Base-by-base conservation (phyloP, 2,888 invertebrate species). In the Lochmaea crataegi region DNA sequence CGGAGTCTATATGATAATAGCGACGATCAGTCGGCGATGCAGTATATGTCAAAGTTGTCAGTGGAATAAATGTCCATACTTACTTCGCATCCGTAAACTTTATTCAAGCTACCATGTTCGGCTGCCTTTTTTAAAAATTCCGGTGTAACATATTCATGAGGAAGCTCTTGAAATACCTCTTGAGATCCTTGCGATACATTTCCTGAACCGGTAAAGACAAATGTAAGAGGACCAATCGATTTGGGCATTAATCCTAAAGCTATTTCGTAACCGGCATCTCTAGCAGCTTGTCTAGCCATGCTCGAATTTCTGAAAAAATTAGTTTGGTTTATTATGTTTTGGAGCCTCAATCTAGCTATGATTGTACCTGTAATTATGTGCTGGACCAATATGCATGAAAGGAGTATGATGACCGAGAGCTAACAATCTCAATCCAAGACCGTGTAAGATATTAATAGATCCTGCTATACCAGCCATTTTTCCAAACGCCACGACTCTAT, bases 231-330 rank as follows among this genome's bases (percentile, higher is more conserved):
- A 2, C 99, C 99, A 65, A 99, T 92, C 0, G 99, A 99, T 86
- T 96, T 95, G 1, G 99, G 99, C 97, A 99, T 96, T 89, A 96
- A 93, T 4, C 93, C 89, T 74, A 99, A 88, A 0, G 99, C 93
- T 64, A 99, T 97, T 88, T 99, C 99, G 86, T 99, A 99, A 0
- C 99, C 99, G n/a, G 98, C 97, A 85, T 99, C 99, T 18, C 99
- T 90, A 57, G 99, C 95, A 0, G 98, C 97, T 86, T 99, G 99
- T 38, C 96, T 91, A 0, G 99, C 99, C 96, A 98, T 98, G 81
- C 96, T 97, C 0, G 97, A 97, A 86, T 96, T 98, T 48, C 99
- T 91, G 48, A 51, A 72, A 68, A 32, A 2, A 12, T 22, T 32
- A 5, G 51, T 9, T 6, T 12, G 14, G 14, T n/a, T 6, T 32